phyloP scores from a whole-genome alignment of 2,888 invertebrate genomes.

The Ectemnius continuus region DNA sequence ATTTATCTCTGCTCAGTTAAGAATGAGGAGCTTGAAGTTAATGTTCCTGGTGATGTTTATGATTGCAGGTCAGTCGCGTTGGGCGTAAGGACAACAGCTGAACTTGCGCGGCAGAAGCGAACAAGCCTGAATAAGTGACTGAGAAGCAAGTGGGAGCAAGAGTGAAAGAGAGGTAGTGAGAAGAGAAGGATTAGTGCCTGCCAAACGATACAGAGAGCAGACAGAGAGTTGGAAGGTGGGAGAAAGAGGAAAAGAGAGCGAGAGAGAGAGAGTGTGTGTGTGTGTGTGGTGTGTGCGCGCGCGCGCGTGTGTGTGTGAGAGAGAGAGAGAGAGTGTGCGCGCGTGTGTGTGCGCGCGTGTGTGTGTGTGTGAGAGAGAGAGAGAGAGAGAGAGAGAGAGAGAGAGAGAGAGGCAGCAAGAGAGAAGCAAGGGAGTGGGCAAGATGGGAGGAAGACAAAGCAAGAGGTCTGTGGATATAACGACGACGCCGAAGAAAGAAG shows the following conservation, averaged over 20 bases:
- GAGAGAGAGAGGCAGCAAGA: neutral
- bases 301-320: too few relatives aligned
- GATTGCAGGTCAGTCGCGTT: slow-evolving; percentile 54
- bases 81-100: slow-evolving; percentile 37
- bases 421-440: slow-evolving; percentile 61
- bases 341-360: too few relatives aligned
- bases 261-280: neutral
- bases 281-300: too few relatives aligned
- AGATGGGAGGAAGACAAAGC: slow-evolving; percentile 92
- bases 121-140: neutral
- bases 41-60: slow-evolving; percentile 3
- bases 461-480: slow-evolving; percentile 92
- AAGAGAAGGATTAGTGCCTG: neutral
- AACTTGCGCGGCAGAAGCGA: slow-evolving; percentile 34
- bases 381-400: neutral
- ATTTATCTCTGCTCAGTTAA: too few relatives aligned
- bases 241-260: too few relatives aligned
- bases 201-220: too few relatives aligned
- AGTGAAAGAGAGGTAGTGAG: neutral
- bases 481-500: slow-evolving; percentile 83
- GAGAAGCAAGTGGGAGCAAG: neutral
- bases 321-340: too few relatives aligned
- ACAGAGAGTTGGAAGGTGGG: too few relatives aligned
- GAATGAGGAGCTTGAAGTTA: neutral
- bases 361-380: too few relatives aligned